Base-by-base conservation (phyloP, 2,797 vertebrate species). In the Melanotaenia parkinsoni region DNA sequence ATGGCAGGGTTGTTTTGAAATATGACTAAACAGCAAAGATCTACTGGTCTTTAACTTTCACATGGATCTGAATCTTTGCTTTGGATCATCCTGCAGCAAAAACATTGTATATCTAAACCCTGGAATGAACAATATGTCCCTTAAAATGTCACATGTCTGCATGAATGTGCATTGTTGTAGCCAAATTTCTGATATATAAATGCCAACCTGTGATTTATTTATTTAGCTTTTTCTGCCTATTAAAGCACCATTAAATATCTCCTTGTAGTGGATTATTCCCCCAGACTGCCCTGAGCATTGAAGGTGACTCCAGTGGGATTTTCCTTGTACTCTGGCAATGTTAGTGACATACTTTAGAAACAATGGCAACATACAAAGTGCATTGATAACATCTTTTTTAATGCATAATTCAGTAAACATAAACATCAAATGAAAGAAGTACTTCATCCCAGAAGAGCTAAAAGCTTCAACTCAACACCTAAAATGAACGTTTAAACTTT, bases 401-500 rank as follows among this genome's bases (percentile, higher is more conserved):
- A 88, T 91, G 80, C 82, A 88, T 90, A 88, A 92, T 90, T 90
- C 61, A 89, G 74, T 12, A 8, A 84, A 88, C 77, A 84, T 86
- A 83, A 91, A 86, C 88, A 85, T 89, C 71, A 88, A 84, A 89
- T 83, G 74, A 82, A 64, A 45, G 47, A 57, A 80, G 61, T 5
- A 87, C 74, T 67, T 63, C 75, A 83, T 86, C 78, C 81, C 63
- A 20, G 37, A 61, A 86, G 72, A 86, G 77, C 80, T 88, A 77
- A 90, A 90, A 87, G 84, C 80, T 84, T 85, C 1, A 76, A 76
- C 82, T 88, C 81, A 80, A 88, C 86, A 88, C 85, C 74, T 72
- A 59, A 87, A 80, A 91, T 92, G 85, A 92, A 92, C 88, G 81
- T 91, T 91, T 90, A 90, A 91, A 88, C 84, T 68, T 59, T 64